A percentile compares a stretch with the other conserved stretches of the same genome.
Evolutionary conservation across 2,113 vertebrate genomes (phyloP).

Genomic region (Catagonus wagneri): DNA sequence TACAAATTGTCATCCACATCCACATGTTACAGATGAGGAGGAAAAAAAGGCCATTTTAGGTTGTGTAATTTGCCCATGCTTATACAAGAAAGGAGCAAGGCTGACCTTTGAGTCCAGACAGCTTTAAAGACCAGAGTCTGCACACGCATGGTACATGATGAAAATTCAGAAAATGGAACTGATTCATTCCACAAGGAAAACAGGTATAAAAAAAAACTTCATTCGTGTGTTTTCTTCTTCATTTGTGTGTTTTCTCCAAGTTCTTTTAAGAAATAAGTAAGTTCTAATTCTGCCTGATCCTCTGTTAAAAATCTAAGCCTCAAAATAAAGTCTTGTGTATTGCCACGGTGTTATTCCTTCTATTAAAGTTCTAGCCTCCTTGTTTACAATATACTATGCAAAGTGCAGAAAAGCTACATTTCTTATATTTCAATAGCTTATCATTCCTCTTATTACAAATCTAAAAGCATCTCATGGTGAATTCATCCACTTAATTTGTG

Average conservation of each 20-base stretch:
- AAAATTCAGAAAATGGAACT: slow-evolving; percentile 23
- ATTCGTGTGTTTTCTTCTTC: neutral
- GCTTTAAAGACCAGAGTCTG: slow-evolving; percentile 10
- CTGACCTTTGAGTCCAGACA: neutral
- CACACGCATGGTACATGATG: neutral
- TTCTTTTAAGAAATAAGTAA: slow-evolving; percentile 21
- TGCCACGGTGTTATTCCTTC: neutral
- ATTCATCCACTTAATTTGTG: slow-evolving; percentile 6
- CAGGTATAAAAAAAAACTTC: neutral
- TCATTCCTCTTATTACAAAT: neutral
- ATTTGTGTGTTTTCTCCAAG: neutral
- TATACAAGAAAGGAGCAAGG: neutral
- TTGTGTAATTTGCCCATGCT: neutral
- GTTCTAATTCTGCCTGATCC: slow-evolving; percentile 25
- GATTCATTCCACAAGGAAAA: neutral
- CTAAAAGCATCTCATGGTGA: slow-evolving; percentile 43
- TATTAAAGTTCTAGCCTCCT: neutral
- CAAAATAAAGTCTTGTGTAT: slow-evolving; percentile 38
- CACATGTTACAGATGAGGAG: neutral
- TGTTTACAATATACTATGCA: neutral
- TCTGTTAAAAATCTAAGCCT: slow-evolving; percentile 48
- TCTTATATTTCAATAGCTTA: slow-evolving; percentile 43
- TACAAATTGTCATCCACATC: neutral
- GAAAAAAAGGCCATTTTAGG: neutral
- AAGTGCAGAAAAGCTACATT: neutral